Evolutionary conservation across 2,113 vertebrate genomes (phyloP).

Genomic region (Ictalurus punctatus): DNA sequence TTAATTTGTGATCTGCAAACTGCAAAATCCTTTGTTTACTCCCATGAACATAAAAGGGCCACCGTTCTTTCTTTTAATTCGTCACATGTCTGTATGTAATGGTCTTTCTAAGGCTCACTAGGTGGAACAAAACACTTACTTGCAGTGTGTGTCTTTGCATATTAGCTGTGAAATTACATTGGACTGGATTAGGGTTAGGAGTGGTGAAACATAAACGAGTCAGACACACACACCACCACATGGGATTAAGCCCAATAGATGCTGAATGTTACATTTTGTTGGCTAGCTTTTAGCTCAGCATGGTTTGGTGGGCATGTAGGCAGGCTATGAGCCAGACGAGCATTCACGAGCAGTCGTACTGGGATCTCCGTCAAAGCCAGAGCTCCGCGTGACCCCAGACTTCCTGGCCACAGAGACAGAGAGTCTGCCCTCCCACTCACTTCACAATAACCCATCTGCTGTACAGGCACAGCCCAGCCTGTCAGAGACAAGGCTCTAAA

Average conservation of each 20-base stretch:
- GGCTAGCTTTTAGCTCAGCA: constrained; percentile 28
- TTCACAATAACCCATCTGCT: constrained; percentile 67
- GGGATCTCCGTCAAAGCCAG: constrained; percentile 57
- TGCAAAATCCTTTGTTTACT: neutral
- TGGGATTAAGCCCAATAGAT: constrained; percentile 22
- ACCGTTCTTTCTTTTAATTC: neutral
- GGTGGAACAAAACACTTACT: neutral
- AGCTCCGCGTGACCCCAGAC: constrained; percentile 60
- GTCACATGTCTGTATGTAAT: neutral
- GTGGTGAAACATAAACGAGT: neutral
- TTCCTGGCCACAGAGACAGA: constrained; percentile 63
- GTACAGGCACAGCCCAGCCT: constrained; percentile 58
- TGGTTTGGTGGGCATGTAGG: constrained; percentile 26
- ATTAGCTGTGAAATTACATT: constrained; percentile 4
- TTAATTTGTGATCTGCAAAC: too few species aligned
- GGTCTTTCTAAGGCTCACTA: neutral
- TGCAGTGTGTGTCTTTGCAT: constrained; percentile 9
- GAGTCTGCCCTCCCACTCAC: constrained; percentile 62
- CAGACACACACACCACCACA: constrained; percentile 5
- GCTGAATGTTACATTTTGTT: constrained; percentile 29
- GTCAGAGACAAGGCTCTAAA: constrained; percentile 55
- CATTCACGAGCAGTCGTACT: constrained; percentile 54
- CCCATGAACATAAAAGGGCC: neutral
- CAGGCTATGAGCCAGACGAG: constrained; percentile 23
- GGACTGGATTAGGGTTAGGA: too few species aligned